A percentile compares a stretch with the other conserved stretches of the same genome.
Conservation (phyloP, 2,797 vertebrate genomes). For the Channallabes apus region DNA sequence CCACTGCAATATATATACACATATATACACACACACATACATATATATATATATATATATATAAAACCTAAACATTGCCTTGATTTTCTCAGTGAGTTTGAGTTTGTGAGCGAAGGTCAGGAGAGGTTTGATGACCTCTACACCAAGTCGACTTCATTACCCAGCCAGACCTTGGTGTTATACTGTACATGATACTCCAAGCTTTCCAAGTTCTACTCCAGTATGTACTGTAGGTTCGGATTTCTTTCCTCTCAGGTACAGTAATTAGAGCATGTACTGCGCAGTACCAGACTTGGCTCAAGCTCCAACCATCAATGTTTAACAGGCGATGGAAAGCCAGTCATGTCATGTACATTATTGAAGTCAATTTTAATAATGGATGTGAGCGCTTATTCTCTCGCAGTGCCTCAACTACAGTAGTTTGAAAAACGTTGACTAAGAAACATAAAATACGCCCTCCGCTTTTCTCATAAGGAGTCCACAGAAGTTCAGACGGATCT, state of each 20-base stretch:
- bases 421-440: background rate
- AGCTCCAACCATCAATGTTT: slow-evolving; percentile 53
- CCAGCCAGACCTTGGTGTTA: slow-evolving; percentile 1
- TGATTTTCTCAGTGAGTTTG: background rate
- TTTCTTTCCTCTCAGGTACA: slow-evolving; percentile 25
- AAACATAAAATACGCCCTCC: background rate
- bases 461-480: background rate
- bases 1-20: too few relatives aligned
- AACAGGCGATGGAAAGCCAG: slow-evolving; percentile 46
- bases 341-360: slow-evolving; percentile 51
- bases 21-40: too few relatives aligned
- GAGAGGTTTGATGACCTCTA: background rate
- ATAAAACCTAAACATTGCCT: background rate
- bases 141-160: background rate
- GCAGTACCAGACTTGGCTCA: slow-evolving; percentile 34
- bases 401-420: background rate
- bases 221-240: background rate
- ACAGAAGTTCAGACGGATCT: background rate
- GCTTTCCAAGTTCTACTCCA: slow-evolving; percentile 24
- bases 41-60: too few relatives aligned
- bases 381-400: background rate
- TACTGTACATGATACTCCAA: background rate
- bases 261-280: slow-evolving; percentile 46
- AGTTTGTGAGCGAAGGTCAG: background rate
- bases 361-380: slow-evolving; percentile 41